Evolutionary conservation across 2,888 invertebrate species (phyloP).

Genomic region (Linyphia triangularis): DNA sequence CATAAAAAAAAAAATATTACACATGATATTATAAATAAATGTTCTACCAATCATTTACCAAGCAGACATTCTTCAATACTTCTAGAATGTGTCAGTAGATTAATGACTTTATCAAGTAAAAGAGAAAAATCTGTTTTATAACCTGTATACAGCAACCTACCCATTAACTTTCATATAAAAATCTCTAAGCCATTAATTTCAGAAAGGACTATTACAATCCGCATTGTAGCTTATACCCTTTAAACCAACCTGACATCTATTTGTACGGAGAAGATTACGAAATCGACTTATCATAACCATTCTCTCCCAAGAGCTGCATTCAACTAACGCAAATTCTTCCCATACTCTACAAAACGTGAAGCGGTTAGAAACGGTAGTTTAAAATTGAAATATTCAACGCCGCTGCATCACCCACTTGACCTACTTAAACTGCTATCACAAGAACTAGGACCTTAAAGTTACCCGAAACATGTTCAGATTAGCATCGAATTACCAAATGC

Average conservation of each 20-base stretch:
- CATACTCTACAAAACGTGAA: conserved; percentile 22
- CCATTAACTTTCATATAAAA: neutral
- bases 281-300: neutral
- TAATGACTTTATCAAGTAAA: no score
- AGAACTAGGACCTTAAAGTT: neutral
- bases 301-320: neutral
- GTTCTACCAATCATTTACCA: no score
- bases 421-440: neutral
- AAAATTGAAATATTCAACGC: conserved; percentile 12
- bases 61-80: no score
- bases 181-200: neutral
- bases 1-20: no score
- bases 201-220: neutral
- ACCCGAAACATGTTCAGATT: neutral
- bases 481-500: neutral
- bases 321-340: neutral
- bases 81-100: no score
- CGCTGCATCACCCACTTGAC: conserved; percentile 11
- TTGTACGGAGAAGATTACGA: neutral
- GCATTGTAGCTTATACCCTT: neutral
- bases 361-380: conserved; percentile 6
- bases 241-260: conserved; percentile 5
- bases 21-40: no score
- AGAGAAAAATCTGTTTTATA: no score
- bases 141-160: neutral